Evolutionary conservation across 2,797 vertebrate species (phyloP), one percentile per base, ranked within the genome.

Genomic region (Chromis chromis): DNA sequence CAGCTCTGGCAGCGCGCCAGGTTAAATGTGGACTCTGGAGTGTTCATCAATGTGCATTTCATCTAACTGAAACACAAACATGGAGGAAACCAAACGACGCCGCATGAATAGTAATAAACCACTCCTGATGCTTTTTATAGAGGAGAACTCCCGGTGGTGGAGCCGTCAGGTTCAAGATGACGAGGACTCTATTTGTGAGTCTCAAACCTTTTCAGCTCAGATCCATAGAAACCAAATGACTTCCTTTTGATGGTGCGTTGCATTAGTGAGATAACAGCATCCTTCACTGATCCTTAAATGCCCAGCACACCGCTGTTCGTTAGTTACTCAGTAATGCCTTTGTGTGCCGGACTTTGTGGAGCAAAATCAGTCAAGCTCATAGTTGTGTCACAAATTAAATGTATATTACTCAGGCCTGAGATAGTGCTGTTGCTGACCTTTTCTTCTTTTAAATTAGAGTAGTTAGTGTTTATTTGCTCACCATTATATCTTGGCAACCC

Each of bases 1-100:
- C 78, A 60, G 60, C 70, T 42, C 4, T 59, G 74, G 69, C 60
- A 36, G 14, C 1, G 31, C 4, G 16, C 57, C 79, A 77, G 53
- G 85, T 85, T 39, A 81, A 76, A 78, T 22, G 39, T 54, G 72
- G 54, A 65, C 70, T 70, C n/a, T 22, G 60, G 52, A 60, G 76
- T 36, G n/a, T 70, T 73, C 55, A 28, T 70, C 9, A 0, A 25
- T 21, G 63, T 52, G 12, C n/a, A 14, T 74, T 74, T 85, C 55
- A 70, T 75, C 68, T 10, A 19, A 71, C 58, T 46, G 42, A 40
- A 73, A 50, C 39, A 46, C 39, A 67, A 58, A 27, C 52, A 64
- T n/a, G 28, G 13, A 73, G 22, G 39, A 69, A 77, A 66, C 61
- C 46, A 79, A 70, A 48, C 21, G 1, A 21, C 28, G 5, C 53